Evolutionary conservation across 2,888 invertebrate genomes (phyloP), one percentile per base, ranked within the genome.

Genomic region (Carpatolechia fugitivella): DNA sequence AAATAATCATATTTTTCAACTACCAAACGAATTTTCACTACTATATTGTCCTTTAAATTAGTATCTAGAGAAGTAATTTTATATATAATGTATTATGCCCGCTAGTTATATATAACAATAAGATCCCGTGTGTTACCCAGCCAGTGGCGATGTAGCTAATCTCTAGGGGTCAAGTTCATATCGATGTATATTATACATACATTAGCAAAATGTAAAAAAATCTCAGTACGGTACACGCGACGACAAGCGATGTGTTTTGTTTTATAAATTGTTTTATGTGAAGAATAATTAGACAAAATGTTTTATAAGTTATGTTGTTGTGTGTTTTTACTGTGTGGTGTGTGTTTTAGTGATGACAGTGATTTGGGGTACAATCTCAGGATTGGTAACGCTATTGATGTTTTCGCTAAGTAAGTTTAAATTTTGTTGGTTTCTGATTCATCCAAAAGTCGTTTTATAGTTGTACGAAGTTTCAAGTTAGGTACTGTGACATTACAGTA

Each of bases 151-250:
- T 48, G 20, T 20, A 48, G 69, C 80, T 85, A 86, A 87, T 88
- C 85, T 74, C 64, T 68, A 68, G 24, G 69, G 89, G 87, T 89
- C 89, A 90, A 90, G 89, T 87, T 85, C 85, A 86, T 54, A 65
- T 62, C 60, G 5, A 60, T 80, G 80, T 84, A 82, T 80, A 80
- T 78, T 69, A 63, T 58, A 65, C n/a, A n/a, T 61, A 75, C 76
- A 79, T 83, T 85, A 84, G 88, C 86, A 70, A 88, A 88, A 83
- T 85, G 78, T 77, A 69, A 72, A 84, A 78, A 87, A 85, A 76
- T 66, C 63, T 80, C 86, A 88, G 87, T 88, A 62, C 64, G 65
- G 61, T 69, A 70, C 67, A 63, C 66, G 78, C 80, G 57, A 54
- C 59, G 72, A n/a, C n/a, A n/a, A n/a, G n/a, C n/a, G n/a, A 64